Evolutionary conservation across 2,888 invertebrate species (phyloP).

Genomic region (Aspidiotus destructor): DNA sequence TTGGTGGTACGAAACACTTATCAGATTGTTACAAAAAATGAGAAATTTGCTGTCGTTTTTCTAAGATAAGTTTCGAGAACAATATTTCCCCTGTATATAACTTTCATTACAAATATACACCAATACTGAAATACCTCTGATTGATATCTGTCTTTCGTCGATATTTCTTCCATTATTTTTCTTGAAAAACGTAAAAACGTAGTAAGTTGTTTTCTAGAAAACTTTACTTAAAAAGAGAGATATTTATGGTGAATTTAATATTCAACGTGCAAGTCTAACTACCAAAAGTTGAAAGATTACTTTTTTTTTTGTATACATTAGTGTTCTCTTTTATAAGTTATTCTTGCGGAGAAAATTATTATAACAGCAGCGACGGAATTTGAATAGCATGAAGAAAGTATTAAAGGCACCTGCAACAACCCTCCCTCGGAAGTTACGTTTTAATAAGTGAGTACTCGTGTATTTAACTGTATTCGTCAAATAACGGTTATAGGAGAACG

Average conservation of each 20-base stretch:
- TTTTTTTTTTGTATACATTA: slow-evolving; percentile 16
- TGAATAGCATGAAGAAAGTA: slow-evolving; percentile 28
- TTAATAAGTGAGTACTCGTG: slow-evolving; percentile 29
- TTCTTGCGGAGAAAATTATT: slow-evolving; percentile 23
- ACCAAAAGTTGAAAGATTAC: slow-evolving; percentile 25
- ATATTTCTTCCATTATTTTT: background rate
- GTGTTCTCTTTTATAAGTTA: slow-evolving; percentile 22
- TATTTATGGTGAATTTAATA: slow-evolving; percentile 19
- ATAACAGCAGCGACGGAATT: slow-evolving; percentile 23
- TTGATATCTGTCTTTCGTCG: background rate
- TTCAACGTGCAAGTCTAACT: slow-evolving; percentile 15
- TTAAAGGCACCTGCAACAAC: slow-evolving; percentile 27
- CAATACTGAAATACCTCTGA: background rate
- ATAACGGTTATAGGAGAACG: slow-evolving; percentile 14
- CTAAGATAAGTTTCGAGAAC: too few relatives aligned
- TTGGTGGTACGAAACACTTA: too few relatives aligned
- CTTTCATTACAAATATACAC: too few relatives aligned
- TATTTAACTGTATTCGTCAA: slow-evolving; percentile 27
- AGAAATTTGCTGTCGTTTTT: too few relatives aligned
- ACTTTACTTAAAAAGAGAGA: background rate
- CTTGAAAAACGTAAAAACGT: background rate
- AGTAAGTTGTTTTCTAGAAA: background rate
- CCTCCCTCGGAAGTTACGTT: slow-evolving; percentile 25
- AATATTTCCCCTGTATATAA: too few relatives aligned
- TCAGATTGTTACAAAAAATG: too few relatives aligned